phyloP scores from a whole-genome alignment of 1,140 invertebrate species.

The Agrypnia vestita region DNA sequence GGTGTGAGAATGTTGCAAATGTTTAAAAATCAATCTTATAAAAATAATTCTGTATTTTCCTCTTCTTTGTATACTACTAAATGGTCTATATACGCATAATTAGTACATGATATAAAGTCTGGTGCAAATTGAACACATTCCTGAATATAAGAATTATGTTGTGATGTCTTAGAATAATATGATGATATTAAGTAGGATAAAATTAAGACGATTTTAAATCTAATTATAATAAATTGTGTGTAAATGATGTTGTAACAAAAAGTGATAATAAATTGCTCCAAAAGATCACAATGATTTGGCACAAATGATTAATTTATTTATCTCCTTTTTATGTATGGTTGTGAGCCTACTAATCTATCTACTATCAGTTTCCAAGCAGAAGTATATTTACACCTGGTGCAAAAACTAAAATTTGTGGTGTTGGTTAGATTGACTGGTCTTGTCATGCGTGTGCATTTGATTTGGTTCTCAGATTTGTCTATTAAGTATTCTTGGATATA shows the following conservation, averaged over 20 bases:
- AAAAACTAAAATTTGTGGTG: too few relatives aligned
- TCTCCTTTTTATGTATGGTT: too few relatives aligned
- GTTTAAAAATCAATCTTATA: constrained; percentile 9
- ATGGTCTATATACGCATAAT: constrained; percentile 7
- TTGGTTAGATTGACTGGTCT: too few relatives aligned
- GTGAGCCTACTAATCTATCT: too few relatives aligned
- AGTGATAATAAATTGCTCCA: constrained; percentile 61
- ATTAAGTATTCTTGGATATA: too few relatives aligned
- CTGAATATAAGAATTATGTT: constrained; percentile 55
- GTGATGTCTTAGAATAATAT: constrained; percentile 57
- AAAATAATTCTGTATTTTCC: constrained; percentile 8
- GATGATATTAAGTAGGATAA: constrained; percentile 45
- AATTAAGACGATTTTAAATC: constrained; percentile 41
- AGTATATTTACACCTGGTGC: too few relatives aligned
- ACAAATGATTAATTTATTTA: neutral
- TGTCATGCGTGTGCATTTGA: too few relatives aligned
- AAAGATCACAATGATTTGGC: neutral
- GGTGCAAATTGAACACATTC: constrained; percentile 53
- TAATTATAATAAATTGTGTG: constrained; percentile 49
- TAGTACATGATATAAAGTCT: neutral
- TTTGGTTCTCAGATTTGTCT: too few relatives aligned
- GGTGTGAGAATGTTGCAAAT: constrained; percentile 15
- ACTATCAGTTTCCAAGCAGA: too few relatives aligned
- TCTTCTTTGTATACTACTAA: constrained; percentile 3
- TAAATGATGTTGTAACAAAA: constrained; percentile 58